Conservation (phyloP, 2,113 vertebrate genomes). For the Centropristis striata region DNA sequence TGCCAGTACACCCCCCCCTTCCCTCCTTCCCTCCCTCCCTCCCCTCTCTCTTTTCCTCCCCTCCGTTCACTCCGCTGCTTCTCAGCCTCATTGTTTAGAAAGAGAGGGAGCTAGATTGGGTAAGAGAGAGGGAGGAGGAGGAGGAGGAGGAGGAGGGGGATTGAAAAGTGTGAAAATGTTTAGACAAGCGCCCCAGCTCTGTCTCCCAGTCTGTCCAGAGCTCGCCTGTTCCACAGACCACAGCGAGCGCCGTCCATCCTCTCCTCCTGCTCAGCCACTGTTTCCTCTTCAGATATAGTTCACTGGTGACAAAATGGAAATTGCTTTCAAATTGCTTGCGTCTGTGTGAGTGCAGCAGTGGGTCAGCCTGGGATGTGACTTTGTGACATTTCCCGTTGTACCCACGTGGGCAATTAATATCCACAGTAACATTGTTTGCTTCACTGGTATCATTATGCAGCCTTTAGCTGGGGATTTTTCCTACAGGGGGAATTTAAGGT, state of each 20-base stretch:
- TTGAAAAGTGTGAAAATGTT: slow-evolving; percentile 66
- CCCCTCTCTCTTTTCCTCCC: background rate
- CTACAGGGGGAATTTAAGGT: background rate
- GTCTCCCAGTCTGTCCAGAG: slow-evolving; percentile 33
- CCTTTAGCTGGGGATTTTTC: background rate
- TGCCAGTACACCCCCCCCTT: slow-evolving; percentile 36
- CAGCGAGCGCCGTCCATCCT: background rate
- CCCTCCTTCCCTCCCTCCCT: background rate
- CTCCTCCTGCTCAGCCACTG: background rate
- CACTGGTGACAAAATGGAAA: slow-evolving; percentile 59
- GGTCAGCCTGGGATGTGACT: slow-evolving; percentile 41
- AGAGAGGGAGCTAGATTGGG: slow-evolving; percentile 8
- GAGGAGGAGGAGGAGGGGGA: background rate
- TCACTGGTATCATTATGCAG: slow-evolving; percentile 36
- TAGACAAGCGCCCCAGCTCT: slow-evolving; percentile 39
- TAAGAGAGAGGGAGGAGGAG: background rate
- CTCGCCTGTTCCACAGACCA: slow-evolving; percentile 18
- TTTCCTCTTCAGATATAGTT: slow-evolving; percentile 51
- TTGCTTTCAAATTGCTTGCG: slow-evolving; percentile 2
- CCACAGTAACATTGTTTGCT: slow-evolving; percentile 51
- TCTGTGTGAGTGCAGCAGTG: slow-evolving; percentile 37
- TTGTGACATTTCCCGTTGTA: slow-evolving; percentile 60
- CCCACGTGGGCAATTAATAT: slow-evolving; percentile 65
- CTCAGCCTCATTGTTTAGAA: slow-evolving; percentile 69
- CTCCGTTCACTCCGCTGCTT: slow-evolving; percentile 28